Evolutionary conservation across 1,140 invertebrate species (phyloP), one percentile per base, ranked within the genome.

Genomic region (Trichonephila inaurata): DNA sequence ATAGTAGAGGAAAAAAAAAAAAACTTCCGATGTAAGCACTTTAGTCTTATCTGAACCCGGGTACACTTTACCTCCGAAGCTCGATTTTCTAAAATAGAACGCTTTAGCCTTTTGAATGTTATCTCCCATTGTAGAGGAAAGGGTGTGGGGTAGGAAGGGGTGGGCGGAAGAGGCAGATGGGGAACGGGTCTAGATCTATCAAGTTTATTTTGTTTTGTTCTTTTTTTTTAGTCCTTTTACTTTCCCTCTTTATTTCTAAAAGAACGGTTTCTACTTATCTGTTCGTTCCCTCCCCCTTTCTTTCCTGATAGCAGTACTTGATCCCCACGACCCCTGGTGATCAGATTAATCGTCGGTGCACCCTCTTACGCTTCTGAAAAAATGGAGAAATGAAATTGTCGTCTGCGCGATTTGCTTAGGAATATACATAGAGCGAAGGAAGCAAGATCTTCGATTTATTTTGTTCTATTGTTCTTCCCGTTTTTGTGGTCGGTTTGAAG

Each of bases 21-120:
- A 92, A 40, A 92, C 58, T 69, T 83, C 60, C 44, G 72, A 82
- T 91, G 91, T 92, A 92, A 92, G 91, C 91, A 92, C 91, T 92
- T 92, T 92, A 72, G 90, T 44, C 91, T 92, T 92, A 92, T 92
- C 91, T 92, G 64, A 86, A 72, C 62, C 82, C 91, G 10, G 77
- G 19, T 92, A 82, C 91, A 92, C 91, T 92, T 92, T 92, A 92
- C 82, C 91, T 92, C 87, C 85, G 87, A 87, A 87, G 83, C 91
- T 82, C 91, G 91, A 92, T 86, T 92, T 92, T 92, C 91, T 69
- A 92, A 92, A 92, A 92, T 92, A 92, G 91, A 92, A 92, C 91
- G 91, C 83, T 92, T 92, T 92, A 92, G 91, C 64, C 91, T 92
- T 92, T 92, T 85, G 91, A 92, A 92, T 92, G 91, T 92, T 92